Base-by-base conservation (phyloP, 2,797 vertebrate species). In the Oryzias dopingdopingensis region DNA sequence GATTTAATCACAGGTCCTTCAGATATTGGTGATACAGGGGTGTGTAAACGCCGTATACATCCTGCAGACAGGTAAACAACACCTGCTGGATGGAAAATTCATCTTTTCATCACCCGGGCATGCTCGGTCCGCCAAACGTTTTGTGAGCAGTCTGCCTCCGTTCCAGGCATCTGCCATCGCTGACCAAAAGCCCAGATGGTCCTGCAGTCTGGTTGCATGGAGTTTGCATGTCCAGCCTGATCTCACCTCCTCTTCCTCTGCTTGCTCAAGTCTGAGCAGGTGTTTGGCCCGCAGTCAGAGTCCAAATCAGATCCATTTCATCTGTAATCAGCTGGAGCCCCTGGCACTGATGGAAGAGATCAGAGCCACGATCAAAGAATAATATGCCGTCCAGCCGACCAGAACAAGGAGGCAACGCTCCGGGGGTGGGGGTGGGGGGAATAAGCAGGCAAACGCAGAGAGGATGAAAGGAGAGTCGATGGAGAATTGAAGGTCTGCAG, bases 261-360 rank as follows among this genome's bases (percentile, higher is more conserved):
- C 64, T 49, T 68, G 70, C 53, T 57, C 61, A 18, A 72, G 79
- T 71, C 63, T 63, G 76, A 84, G 82, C 88, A 89, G 86, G 85
- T 89, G 86, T 89, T 86, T 86, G 83, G 83, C 84, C 76, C 14
- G 41, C 69, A 79, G 85, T 83, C 80, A 80, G 73, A 62, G 66
- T 69, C 67, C 72, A 76, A 81, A 86, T 85, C 82, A 83, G 79
- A 88, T 88, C 81, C 72, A 81, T 85, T 90, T 87, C 73, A 83
- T 86, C 82, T 77, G 75, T 89, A 89, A 88, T 86, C 82, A 88
- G 80, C 82, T 81, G 82, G 66, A 83, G 87, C 78, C 81, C 73
- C 67, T 56, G 74, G 82, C 76, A 56, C 72, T 84, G 85, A 80
- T 81, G 84, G 77, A 73, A 50, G 61, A 78, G 83, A 86, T 86